Percentiles rank a stretch among this genome's conserved stretches.
Evolutionary conservation across 2,888 invertebrate species (phyloP).

Genomic region (Cotesia congregata): DNA sequence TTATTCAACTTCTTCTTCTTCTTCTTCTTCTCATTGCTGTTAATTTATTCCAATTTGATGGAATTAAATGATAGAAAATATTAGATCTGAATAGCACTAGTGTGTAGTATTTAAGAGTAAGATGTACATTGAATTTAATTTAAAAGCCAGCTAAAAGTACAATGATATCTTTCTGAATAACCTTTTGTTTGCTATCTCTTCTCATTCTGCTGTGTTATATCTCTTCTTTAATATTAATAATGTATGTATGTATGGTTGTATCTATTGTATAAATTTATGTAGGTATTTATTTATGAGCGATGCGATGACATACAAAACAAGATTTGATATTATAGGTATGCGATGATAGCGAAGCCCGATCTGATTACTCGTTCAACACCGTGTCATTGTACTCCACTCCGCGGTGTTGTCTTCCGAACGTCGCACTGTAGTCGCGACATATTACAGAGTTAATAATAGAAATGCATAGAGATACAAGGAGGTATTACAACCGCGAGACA

Average conservation of each 20-base stretch:
- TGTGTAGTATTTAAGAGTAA: not conserved
- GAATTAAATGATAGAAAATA: too few species aligned
- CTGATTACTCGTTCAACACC: conserved; percentile 16
- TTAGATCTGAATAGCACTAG: too few species aligned
- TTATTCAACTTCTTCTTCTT: too few species aligned
- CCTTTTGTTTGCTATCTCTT: not conserved
- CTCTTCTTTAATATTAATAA: not conserved
- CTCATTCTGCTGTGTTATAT: not conserved
- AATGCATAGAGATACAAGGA: conserved; percentile 17
- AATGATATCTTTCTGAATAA: not conserved
- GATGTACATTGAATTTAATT: conserved; percentile 14
- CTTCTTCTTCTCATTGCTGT: not conserved
- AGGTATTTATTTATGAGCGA: too few species aligned
- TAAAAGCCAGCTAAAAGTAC: not conserved
- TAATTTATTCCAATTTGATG: not conserved
- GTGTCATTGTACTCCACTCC: conserved; percentile 26
- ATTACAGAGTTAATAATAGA: conserved; percentile 17
- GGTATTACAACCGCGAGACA: conserved; percentile 1
- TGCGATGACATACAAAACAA: not conserved
- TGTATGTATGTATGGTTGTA: not conserved
- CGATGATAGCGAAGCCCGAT: conserved; percentile 20
- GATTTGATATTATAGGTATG: conserved; percentile 10
- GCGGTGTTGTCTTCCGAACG: conserved; percentile 23
- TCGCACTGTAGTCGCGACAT: conserved; percentile 16
- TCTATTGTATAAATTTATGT: too few species aligned